These are phyloP conservation scores for Esox lucius DNA, from an alignment of 2,797 vertebrate species.

Conservation along the genomic window DNA sequence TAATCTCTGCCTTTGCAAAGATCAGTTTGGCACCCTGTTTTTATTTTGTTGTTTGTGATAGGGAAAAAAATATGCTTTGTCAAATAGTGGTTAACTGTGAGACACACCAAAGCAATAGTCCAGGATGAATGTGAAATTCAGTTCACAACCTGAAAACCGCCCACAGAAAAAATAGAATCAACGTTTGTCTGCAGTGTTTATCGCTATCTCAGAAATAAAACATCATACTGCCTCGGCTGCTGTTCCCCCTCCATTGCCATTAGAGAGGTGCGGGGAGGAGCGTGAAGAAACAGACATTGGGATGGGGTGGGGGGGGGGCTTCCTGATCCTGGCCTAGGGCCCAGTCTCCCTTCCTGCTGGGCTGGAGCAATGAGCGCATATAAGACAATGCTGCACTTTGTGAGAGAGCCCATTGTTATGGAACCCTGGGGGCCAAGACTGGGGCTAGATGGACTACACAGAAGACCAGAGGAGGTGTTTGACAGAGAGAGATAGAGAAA, in stretches of 20 bases:
- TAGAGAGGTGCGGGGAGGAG: slow-evolving; percentile 9
- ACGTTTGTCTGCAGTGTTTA: background rate
- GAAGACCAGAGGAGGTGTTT: background rate
- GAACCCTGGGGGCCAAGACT: slow-evolving; percentile 42
- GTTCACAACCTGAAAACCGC: slow-evolving; percentile 1
- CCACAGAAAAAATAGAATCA: slow-evolving; percentile 6
- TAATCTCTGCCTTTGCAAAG: background rate
- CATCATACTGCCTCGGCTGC: background rate
- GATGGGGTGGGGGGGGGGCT: slow-evolving; percentile 36
- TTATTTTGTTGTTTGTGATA: background rate
- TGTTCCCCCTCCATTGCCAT: background rate
- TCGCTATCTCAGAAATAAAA: background rate
- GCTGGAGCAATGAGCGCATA: slow-evolving; percentile 24
- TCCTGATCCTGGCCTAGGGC: slow-evolving; percentile 46
- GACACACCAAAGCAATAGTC: slow-evolving; percentile 1
- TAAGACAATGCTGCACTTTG: slow-evolving; percentile 68
- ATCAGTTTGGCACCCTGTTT: slow-evolving; percentile 12
- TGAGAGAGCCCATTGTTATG: slow-evolving; percentile 56
- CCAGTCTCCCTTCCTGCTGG: slow-evolving; percentile 52
- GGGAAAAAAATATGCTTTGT: background rate
- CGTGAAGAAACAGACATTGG: slow-evolving; percentile 26
- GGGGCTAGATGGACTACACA: slow-evolving; percentile 28
- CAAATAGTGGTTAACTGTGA: slow-evolving; percentile 35
- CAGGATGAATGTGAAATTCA: slow-evolving; percentile 11
- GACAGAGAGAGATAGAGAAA: slow-evolving; percentile 23